phyloP scores from a whole-genome alignment of 2,113 vertebrate genomes.

The Strigops habroptila region DNA sequence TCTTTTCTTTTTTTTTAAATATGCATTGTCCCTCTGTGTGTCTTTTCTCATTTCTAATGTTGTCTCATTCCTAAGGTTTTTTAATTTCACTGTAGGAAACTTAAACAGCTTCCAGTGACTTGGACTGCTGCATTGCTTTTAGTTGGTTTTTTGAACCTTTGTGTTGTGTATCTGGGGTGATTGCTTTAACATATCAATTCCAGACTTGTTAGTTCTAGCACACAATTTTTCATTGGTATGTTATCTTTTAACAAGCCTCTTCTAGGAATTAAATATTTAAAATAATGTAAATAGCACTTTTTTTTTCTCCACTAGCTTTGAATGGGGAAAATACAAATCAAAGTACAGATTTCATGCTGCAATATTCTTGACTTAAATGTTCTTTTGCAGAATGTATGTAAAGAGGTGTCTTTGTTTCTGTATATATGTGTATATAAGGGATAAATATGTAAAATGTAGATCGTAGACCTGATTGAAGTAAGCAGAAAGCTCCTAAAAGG shows the following conservation, averaged over 20 bases:
- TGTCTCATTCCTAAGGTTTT: neutral
- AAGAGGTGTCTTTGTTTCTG: neutral
- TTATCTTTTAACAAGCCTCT: neutral
- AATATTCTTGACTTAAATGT: neutral
- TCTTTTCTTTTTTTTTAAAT: neutral
- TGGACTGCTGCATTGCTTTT: neutral
- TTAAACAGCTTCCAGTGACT: neutral
- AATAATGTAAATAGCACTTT: neutral
- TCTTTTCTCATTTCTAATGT: conserved; percentile 12
- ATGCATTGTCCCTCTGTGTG: neutral
- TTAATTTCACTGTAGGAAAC: neutral
- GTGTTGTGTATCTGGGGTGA: neutral
- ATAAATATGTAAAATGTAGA: neutral
- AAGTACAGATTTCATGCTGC: neutral
- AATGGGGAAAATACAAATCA: neutral
- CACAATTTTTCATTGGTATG: neutral
- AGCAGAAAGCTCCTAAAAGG: neutral
- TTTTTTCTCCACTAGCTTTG: neutral
- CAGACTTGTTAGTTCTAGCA: neutral
- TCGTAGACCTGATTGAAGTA: neutral
- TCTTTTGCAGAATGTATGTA: neutral
- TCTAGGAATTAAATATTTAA: neutral
- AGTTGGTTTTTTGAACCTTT: neutral
- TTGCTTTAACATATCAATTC: neutral
- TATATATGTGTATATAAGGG: neutral